These are phyloP conservation scores for Drosophila arawakana DNA, from an alignment of 1,140 invertebrate genomes.

Conservation along the genomic window DNA sequence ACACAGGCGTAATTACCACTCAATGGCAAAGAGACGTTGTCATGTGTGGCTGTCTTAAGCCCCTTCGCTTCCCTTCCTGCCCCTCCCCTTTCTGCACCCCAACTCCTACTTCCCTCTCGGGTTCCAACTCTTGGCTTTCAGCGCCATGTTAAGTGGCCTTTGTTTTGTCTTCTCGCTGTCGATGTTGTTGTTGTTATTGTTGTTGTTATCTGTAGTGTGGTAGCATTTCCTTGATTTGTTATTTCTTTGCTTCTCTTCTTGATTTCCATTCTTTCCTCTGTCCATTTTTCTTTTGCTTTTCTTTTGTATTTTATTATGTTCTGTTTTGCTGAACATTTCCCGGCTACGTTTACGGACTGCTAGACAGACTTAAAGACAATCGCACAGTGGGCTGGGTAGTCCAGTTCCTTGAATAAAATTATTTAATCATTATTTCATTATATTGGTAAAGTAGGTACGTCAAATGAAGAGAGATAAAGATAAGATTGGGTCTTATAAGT, in stretches of 20 bases:
- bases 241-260: constrained; percentile 27
- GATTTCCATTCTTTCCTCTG: constrained; percentile 14
- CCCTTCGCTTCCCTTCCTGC: background rate
- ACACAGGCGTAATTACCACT: constrained; percentile 51
- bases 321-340: constrained; percentile 23
- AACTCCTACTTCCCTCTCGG: background rate
- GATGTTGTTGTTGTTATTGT: constrained; percentile 8
- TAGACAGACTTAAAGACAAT: background rate
- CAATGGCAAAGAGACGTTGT: constrained; percentile 46
- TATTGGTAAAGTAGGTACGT: no score
- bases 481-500: no score
- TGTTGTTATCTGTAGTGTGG: constrained; percentile 24
- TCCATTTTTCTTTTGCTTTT: constrained; percentile 4
- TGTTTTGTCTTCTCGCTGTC: constrained; percentile 16
- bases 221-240: constrained; percentile 57
- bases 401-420: no score
- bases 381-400: no score
- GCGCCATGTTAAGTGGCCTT: constrained; percentile 48
- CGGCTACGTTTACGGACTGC: constrained; percentile 18
- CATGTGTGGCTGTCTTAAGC: background rate
- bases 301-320: constrained; percentile 31
- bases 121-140: constrained; percentile 16
- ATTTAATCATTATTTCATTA: no score
- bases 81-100: background rate
- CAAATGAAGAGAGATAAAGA: no score